Base-by-base conservation (phyloP, 2,888 invertebrate species). In the Xylocampa areola region DNA sequence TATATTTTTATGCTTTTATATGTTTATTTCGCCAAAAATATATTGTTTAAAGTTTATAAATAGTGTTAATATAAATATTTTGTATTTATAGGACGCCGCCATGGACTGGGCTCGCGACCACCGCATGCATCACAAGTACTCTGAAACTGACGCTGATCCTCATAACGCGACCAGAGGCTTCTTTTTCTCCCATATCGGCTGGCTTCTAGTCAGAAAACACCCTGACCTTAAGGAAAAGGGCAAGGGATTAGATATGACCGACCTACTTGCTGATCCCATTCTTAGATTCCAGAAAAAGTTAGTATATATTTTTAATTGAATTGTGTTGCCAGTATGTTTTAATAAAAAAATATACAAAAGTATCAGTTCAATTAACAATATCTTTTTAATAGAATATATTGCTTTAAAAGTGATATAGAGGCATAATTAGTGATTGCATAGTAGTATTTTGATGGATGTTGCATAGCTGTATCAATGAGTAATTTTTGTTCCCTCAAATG, bases 121-220 rank as follows among this genome's bases (percentile, higher is more conserved):
- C 90, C 95, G 97, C 75, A 97, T 97, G 82, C 97, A 98, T 86
- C 98, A 98, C 94, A 98, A 98, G 87, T 98, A 96, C 92, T 97
- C 97, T 14, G 98, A 98, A 86, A 98, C 98, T 0, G 96, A 98
- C 86, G 98, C 98, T 0, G 98, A 98, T 91, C 98, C 98, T 0
- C 98, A 98, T 87, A 98, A 98, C 84, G 97, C 98, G 1, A 97
- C 95, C 2, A 95, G 98, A 19, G 99, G 99, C 7, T 98, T 99
- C 94, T 99, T 99, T 95, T 99, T 99, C 92, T 96, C 98, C 0
- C 99, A 99, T 88, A 95, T 99, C 76, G 99, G 99, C 57, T 99
- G 99, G 99, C 94, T 99, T 62, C 90, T 99, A 51, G 96, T 97
- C 78, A 95, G 96, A 76, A 99, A 99, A 87, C 99, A 99, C 85